Percentiles rank a stretch among this genome's conserved stretches.
Conservation (phyloP, 2,113 vertebrate species). For the Colinus virginianus region DNA sequence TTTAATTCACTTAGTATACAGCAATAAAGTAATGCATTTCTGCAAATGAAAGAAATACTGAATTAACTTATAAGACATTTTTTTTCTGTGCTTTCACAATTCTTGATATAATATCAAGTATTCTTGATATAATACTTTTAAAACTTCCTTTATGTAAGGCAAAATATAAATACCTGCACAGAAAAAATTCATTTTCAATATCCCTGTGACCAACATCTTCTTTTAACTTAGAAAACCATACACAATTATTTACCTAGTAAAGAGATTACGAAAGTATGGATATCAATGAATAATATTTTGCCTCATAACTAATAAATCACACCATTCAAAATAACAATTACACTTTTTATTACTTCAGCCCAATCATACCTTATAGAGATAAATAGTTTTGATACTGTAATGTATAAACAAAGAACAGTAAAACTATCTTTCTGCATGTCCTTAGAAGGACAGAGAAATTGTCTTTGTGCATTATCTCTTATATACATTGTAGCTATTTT, state of each 20-base stretch:
- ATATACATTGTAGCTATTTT: not conserved
- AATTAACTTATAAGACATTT: not conserved
- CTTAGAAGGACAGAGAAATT: not conserved
- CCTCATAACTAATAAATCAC: not conserved
- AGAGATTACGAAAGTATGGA: not conserved
- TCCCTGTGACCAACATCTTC: not conserved
- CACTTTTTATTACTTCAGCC: not conserved
- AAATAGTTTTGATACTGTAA: not conserved
- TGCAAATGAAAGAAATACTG: not conserved
- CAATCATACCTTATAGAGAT: too few relatives aligned
- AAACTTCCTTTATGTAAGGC: not conserved
- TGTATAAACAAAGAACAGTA: not conserved
- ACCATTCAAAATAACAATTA: not conserved
- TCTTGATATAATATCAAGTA: not conserved
- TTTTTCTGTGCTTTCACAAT: not conserved
- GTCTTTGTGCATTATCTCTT: not conserved
- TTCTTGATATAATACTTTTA: not conserved
- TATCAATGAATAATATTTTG: not conserved
- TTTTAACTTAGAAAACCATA: not conserved
- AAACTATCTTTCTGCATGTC: not conserved
- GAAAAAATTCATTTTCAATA: not conserved
- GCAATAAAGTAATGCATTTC: not conserved
- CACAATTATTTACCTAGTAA: not conserved
- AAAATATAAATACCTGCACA: not conserved
- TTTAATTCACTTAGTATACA: not conserved